Base-by-base conservation (phyloP, 2,113 vertebrate genomes). In the Cryptotis parvus region DNA sequence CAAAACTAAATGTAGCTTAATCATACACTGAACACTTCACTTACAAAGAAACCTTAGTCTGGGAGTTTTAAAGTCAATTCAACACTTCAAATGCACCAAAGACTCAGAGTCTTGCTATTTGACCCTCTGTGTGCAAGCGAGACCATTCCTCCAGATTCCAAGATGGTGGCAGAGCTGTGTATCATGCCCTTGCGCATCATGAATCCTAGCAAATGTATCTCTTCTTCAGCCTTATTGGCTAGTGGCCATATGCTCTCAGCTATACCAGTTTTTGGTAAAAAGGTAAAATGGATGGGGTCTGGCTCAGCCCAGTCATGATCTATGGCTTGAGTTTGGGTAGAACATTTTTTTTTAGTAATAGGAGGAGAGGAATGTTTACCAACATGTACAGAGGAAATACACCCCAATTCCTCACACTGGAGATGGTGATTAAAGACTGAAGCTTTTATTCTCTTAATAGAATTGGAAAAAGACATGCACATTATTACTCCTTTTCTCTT, bases 221-320 rank as follows among this genome's bases (percentile, higher is more conserved):
- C 35, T 58, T 18, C 74, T 86, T 80, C 11, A 73, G 27, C 82
- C 65, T 78, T 37, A 91, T 69, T 74, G 68, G 86, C 73, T 68
- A 79, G 1, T 73, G 31, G 20, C 75, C 61, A 20, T 22, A 15
- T 49, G 72, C 16, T 92, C 33, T 63, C 22, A 8, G 41, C 10
- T 58, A 20, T 26, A 33, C 14, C n/a, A 84, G 3, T 69, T 33
- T 33, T 0, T 65, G 39, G 65, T 16, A 41, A 41, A 74, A 16
- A 3, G 24, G 15, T 69, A 29, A n/a, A n/a, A n/a, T n/a, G n/a
- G n/a, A n/a, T n/a, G 20, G 35, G 26, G 24, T 49, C 1, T 45
- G 7, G 26, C 4, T 69, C 37, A 63, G 52, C 33, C 3, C 45
- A 37, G 37, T 39, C 26, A 15, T 27, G 31, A 39, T 72, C 43